Percentiles rank a stretch among this genome's conserved stretches.
phyloP scores from a whole-genome alignment of 2,113 vertebrate species.

The Ellobius talpinus region DNA sequence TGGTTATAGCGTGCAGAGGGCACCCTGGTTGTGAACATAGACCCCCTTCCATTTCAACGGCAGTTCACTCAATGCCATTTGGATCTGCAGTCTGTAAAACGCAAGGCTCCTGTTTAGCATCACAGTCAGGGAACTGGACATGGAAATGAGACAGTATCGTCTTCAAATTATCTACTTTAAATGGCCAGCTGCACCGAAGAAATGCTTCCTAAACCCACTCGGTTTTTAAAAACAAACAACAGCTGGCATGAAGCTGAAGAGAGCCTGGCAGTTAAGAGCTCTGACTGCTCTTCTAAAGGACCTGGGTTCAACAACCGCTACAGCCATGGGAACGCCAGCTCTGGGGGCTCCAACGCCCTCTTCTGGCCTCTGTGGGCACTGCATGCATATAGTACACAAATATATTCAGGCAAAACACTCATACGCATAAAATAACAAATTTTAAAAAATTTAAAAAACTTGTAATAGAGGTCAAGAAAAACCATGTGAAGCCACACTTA shows the following conservation, averaged over 20 bases:
- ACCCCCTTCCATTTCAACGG: not conserved
- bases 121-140: not conserved
- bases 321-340: not conserved
- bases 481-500: not conserved
- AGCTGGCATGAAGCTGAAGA: not conserved
- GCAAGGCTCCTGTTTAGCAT: slow-evolving; percentile 2
- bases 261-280: not conserved
- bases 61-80: not conserved
- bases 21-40: not conserved
- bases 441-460: not conserved
- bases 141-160: not conserved
- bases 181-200: not conserved
- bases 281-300: not conserved
- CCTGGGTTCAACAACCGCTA: not conserved
- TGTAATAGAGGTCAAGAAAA: not conserved
- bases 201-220: not conserved
- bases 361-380: not conserved
- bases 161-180: not conserved
- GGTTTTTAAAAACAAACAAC: not conserved
- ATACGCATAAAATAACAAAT: not conserved
- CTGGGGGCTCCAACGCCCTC: not conserved
- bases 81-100: not conserved
- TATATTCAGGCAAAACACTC: not conserved
- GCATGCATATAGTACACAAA: not conserved
- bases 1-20: not conserved